Conservation (phyloP, 53 echinoderm and acorn worm species). For the Holothuria leucospilota region DNA sequence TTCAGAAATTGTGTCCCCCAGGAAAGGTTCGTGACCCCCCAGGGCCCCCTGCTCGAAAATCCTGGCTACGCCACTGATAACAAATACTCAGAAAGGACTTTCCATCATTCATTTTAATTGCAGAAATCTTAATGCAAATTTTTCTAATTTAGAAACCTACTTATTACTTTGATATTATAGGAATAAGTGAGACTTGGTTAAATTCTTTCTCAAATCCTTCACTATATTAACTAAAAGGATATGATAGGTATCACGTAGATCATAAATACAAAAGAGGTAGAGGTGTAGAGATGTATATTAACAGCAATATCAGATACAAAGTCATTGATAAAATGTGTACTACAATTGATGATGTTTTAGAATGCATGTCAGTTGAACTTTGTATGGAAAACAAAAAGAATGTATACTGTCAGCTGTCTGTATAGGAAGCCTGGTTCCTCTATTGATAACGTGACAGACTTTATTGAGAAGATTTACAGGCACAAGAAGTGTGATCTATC, state of each 20-base stretch:
- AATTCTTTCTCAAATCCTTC: neutral
- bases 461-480: conserved; percentile 27
- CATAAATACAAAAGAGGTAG: neutral
- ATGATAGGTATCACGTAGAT: conserved; percentile 11
- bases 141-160: neutral
- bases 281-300: neutral
- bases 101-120: conserved; percentile 19
- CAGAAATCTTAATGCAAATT: conserved; percentile 16
- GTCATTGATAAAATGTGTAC: conserved; percentile 18
- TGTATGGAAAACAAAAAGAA: conserved; percentile 14
- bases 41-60: no score
- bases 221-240: neutral
- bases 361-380: conserved; percentile 21
- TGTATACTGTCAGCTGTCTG: conserved; percentile 35
- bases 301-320: neutral
- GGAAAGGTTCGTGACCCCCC: no score
- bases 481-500: neutral
- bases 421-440: conserved; percentile 35
- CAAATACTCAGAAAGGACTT: neutral
- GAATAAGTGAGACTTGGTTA: conserved; percentile 17
- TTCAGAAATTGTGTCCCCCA: no score
- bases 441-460: conserved; percentile 13
- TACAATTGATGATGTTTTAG: conserved; percentile 29
- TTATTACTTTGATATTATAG: neutral
- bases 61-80: no score